Percentiles rank a stretch among this genome's conserved stretches.
Evolutionary conservation across 2,797 vertebrate genomes (phyloP).

Genomic region (Loriculus beryllinus): DNA sequence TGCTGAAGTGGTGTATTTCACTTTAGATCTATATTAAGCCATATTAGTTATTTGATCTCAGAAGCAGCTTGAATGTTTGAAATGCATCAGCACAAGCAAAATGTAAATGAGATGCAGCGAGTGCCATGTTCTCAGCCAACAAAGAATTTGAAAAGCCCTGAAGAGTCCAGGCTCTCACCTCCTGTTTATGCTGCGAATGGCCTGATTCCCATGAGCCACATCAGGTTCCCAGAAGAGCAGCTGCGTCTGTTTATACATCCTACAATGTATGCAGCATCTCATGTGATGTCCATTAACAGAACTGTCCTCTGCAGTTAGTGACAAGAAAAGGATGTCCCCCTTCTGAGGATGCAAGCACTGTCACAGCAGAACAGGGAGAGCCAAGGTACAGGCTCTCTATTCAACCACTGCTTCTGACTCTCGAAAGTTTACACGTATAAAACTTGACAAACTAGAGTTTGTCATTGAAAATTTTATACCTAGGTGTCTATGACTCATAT

Average conservation of each 20-base stretch:
- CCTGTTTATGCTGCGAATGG: background rate
- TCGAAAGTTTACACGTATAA: background rate
- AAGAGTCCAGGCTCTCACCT: background rate
- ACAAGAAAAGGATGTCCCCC: background rate
- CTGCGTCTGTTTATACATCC: background rate
- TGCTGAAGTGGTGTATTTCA: background rate
- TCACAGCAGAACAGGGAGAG: background rate
- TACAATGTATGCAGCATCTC: background rate
- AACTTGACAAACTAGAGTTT: slow-evolving; percentile 12
- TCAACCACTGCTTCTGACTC: background rate
- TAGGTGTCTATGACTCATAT: slow-evolving; percentile 29
- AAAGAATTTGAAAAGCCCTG: background rate
- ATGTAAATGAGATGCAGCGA: background rate
- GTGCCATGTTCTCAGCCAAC: background rate
- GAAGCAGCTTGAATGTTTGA: background rate
- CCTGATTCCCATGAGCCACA: background rate
- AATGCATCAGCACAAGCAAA: background rate
- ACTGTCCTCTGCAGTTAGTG: background rate
- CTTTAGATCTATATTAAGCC: background rate
- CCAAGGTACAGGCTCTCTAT: background rate
- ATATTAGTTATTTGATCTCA: background rate
- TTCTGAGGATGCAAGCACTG: background rate
- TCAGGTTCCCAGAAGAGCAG: background rate
- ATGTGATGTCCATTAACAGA: background rate
- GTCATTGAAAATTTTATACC: slow-evolving; percentile 15